phyloP scores from a whole-genome alignment of 1,140 invertebrate genomes.

The Micrasema longulum region DNA sequence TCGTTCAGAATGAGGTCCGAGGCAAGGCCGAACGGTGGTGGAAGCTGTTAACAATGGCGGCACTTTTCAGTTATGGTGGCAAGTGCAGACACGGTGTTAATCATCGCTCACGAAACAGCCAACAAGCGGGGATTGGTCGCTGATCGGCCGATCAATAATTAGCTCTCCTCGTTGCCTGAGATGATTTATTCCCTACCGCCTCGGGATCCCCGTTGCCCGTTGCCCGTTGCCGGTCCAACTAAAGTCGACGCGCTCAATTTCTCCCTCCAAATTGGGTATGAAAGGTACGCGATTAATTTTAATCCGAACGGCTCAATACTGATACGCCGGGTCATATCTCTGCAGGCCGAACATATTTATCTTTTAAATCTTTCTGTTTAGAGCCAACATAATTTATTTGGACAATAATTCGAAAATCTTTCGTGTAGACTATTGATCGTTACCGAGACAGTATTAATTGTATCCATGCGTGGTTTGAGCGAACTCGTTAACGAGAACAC shows the following conservation, averaged over 20 bases:
- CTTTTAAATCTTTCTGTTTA: no score
- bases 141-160: slow-evolving; percentile 38
- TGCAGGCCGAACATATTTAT: neutral
- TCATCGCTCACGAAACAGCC: slow-evolving; percentile 8
- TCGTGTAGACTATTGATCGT: neutral
- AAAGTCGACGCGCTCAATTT: slow-evolving; percentile 28
- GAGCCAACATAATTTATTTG: neutral
- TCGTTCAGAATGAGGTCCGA: neutral
- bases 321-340: neutral
- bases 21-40: neutral
- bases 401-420: neutral
- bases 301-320: slow-evolving; percentile 30
- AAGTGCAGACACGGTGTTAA: slow-evolving; percentile 34
- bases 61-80: slow-evolving; percentile 2
- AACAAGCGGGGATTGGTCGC: slow-evolving; percentile 14
- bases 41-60: neutral
- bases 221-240: neutral
- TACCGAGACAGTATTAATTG: slow-evolving; percentile 13
- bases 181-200: slow-evolving; percentile 35
- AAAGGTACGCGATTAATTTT: slow-evolving; percentile 25
- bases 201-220: slow-evolving; percentile 10
- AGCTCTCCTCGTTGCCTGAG: slow-evolving; percentile 20
- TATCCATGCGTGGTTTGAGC: slow-evolving; percentile 11
- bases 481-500: slow-evolving; percentile 27
- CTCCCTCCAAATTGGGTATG: slow-evolving; percentile 29